Conservation (phyloP, 1,140 invertebrate species). For the Drosophila lacertosa region DNA sequence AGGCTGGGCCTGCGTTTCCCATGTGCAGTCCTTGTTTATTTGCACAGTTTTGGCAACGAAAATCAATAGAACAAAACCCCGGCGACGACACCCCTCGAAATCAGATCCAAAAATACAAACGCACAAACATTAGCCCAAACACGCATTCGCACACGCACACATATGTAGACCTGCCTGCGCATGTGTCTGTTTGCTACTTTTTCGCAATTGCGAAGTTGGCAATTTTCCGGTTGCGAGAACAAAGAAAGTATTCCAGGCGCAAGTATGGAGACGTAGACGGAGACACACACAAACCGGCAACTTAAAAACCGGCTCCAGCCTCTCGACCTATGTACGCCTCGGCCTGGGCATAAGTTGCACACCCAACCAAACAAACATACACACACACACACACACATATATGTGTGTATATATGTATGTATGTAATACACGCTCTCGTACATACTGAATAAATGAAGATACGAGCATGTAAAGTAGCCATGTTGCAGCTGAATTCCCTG, state of each 20-base stretch:
- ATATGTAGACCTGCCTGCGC: not conserved
- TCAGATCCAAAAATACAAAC: slow-evolving; percentile 1
- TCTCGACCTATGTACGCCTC: slow-evolving; percentile 37
- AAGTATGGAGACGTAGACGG: slow-evolving; percentile 5
- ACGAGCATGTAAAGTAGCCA: slow-evolving; percentile 64
- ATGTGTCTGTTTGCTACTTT: slow-evolving; percentile 12
- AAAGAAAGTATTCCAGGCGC: slow-evolving; percentile 77
- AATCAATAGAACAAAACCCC: slow-evolving; percentile 37
- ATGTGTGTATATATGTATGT: slow-evolving; percentile 32
- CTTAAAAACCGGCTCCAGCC: slow-evolving; percentile 48
- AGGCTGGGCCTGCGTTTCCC: slow-evolving; percentile 29
- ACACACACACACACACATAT: not conserved
- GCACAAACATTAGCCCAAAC: too few relatives aligned
- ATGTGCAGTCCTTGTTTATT: slow-evolving; percentile 45
- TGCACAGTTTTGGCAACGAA: slow-evolving; percentile 39
- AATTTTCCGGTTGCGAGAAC: slow-evolving; percentile 63
- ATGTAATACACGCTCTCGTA: slow-evolving; percentile 16
- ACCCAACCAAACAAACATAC: slow-evolving; percentile 23
- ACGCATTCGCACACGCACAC: not conserved
- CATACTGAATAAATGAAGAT: slow-evolving; percentile 1
- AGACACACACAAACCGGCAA: slow-evolving; percentile 29
- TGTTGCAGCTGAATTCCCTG: slow-evolving; percentile 74
- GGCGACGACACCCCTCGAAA: slow-evolving; percentile 15
- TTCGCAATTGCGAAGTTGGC: slow-evolving; percentile 35
- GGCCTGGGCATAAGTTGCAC: slow-evolving; percentile 21